Evolutionary conservation across 2,888 invertebrate species (phyloP).

Genomic region (Heliconius erato): DNA sequence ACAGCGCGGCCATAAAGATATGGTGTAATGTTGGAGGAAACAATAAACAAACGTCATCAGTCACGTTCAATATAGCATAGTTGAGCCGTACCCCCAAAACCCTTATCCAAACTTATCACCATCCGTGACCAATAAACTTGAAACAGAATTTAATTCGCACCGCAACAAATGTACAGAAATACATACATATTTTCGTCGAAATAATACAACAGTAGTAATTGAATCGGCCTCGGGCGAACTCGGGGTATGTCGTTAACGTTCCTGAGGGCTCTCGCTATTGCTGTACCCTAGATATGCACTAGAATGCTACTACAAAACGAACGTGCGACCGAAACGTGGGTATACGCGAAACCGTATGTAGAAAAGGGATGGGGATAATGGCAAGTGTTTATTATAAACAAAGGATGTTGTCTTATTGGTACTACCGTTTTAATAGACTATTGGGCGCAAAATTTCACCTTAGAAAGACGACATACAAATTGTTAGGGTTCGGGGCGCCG

Average conservation of each 20-base stretch:
- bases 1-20: conserved; percentile 2
- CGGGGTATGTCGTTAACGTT: conserved; percentile 83
- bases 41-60: conserved; percentile 42
- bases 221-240: conserved; percentile 84
- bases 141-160: conserved; percentile 83
- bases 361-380: conserved; percentile 63
- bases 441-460: conserved; percentile 75
- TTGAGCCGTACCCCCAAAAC: conserved; percentile 54
- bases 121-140: conserved; percentile 80
- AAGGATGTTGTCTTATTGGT: conserved; percentile 84
- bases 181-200: conserved; percentile 84
- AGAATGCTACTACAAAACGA: conserved; percentile 79
- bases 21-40: conserved; percentile 19
- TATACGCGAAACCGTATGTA: conserved; percentile 48
- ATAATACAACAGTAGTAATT: conserved; percentile 85
- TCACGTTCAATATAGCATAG: conserved; percentile 54
- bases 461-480: conserved; percentile 71
- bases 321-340: conserved; percentile 64
- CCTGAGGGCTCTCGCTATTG: conserved; percentile 77
- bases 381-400: conserved; percentile 85
- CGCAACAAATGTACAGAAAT: conserved; percentile 77
- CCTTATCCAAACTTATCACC: conserved; percentile 75
- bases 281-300: conserved; percentile 79
- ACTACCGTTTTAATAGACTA: conserved; percentile 76
- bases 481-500: conserved; percentile 68